Conservation (phyloP, 2,888 invertebrate species). For the Subacronicta megacephala region DNA sequence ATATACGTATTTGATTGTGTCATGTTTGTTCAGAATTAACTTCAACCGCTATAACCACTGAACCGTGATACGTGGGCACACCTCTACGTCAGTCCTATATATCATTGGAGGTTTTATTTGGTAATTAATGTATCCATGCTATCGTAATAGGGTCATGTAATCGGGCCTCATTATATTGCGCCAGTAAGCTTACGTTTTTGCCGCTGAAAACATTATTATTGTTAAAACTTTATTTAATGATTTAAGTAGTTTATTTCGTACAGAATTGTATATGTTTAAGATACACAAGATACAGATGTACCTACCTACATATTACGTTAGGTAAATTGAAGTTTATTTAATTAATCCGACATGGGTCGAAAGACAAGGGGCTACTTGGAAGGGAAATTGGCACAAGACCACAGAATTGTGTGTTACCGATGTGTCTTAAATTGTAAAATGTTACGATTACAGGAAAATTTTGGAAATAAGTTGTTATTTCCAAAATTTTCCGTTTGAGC, state of each 20-base stretch:
- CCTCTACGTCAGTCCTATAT: constrained; percentile 31
- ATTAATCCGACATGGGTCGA: constrained; percentile 37
- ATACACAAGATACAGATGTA: too few species aligned
- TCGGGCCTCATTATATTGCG: constrained; percentile 30
- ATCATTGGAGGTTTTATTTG: constrained; percentile 36
- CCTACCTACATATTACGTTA: constrained; percentile 20
- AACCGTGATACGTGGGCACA: constrained; percentile 29
- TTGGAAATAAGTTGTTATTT: too few species aligned
- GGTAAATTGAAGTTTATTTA: constrained; percentile 36
- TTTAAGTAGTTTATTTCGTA: too few species aligned
- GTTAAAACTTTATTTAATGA: too few species aligned
- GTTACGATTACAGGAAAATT: too few species aligned
- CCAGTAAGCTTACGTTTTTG: constrained; percentile 7
- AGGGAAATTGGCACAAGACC: constrained; percentile 25
- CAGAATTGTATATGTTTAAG: too few species aligned
- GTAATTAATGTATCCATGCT: constrained; percentile 41
- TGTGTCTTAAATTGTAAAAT: neutral
- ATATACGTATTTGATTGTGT: constrained; percentile 29
- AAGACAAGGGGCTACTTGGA: constrained; percentile 2
- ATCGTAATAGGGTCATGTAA: constrained; percentile 27
- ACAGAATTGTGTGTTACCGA: constrained; percentile 7
- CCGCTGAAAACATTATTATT: constrained; percentile 6
- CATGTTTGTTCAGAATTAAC: constrained; percentile 37
- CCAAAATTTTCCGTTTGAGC: too few species aligned
- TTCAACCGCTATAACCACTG: constrained; percentile 28